These are phyloP conservation scores for Oryzias celebensis DNA, from an alignment of 2,113 vertebrate species.

Conservation along the genomic window DNA sequence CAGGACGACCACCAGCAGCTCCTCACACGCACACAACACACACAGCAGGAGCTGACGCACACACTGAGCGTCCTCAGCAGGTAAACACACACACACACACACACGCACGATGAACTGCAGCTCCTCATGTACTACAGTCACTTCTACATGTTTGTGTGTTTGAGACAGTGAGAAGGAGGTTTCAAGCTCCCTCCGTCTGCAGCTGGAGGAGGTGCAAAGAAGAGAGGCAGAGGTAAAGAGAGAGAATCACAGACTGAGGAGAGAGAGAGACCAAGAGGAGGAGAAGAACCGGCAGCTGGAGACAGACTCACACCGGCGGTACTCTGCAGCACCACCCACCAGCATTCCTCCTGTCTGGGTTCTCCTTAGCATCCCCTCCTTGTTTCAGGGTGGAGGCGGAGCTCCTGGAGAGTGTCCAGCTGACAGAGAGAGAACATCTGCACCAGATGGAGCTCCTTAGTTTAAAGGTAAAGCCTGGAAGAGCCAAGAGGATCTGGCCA, in stretches of 20 bases:
- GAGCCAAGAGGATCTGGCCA: no score
- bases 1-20: constrained; percentile 52
- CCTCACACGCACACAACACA: constrained; percentile 34
- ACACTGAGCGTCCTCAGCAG: constrained; percentile 54
- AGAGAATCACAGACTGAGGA: constrained; percentile 73
- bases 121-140: neutral
- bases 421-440: constrained; percentile 54
- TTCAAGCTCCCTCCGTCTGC: constrained; percentile 72
- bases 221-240: constrained; percentile 70
- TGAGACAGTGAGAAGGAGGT: constrained; percentile 62
- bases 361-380: neutral
- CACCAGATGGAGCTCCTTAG: constrained; percentile 70
- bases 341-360: fast-evolving
- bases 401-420: constrained; percentile 57
- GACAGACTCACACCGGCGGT: constrained; percentile 63
- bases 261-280: constrained; percentile 76
- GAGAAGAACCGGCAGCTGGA: constrained; percentile 68
- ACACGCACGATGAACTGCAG: constrained; percentile 6
- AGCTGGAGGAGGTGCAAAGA: constrained; percentile 81
- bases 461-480: constrained; percentile 39
- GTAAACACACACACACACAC: constrained; percentile 43
- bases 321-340: neutral
- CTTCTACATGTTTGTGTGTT: neutral
- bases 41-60: constrained; percentile 50
- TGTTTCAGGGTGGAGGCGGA: constrained; percentile 60